phyloP scores from a whole-genome alignment of 2,113 vertebrate species.

The Crotalus horridus region DNA sequence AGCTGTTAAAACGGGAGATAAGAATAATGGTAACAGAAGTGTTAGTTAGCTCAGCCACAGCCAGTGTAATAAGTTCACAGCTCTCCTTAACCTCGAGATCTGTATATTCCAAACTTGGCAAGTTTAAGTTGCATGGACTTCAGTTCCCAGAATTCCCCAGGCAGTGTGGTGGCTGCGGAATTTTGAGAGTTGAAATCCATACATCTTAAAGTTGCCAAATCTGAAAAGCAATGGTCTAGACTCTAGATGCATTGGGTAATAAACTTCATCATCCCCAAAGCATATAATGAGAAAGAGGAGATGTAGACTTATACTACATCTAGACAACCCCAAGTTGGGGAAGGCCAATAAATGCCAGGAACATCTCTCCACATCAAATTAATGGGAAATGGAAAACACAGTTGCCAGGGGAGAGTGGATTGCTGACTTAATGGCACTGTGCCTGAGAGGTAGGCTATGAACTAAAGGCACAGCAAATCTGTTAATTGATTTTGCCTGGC shows the following conservation, averaged over 20 bases:
- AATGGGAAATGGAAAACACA: not conserved
- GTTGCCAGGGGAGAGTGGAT: not conserved
- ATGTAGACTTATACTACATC: not conserved
- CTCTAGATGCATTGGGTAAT: not conserved
- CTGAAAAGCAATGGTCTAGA: not conserved
- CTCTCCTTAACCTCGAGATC: not conserved
- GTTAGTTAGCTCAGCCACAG: constrained; percentile 67
- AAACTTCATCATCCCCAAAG: not conserved
- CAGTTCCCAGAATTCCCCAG: not conserved
- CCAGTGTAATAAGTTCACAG: constrained; percentile 12
- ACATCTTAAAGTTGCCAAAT: not conserved
- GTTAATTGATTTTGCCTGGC: not conserved
- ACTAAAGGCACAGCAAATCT: not conserved
- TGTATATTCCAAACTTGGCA: not conserved
- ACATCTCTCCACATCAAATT: constrained; percentile 28
- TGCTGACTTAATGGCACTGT: not conserved
- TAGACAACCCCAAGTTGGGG: not conserved
- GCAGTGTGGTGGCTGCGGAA: not conserved
- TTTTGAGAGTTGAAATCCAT: not conserved
- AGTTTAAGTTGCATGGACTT: not conserved
- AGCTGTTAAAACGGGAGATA: constrained; percentile 88
- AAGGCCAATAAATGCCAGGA: not conserved
- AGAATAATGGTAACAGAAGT: constrained; percentile 75
- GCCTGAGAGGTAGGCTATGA: not conserved
- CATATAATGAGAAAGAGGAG: not conserved